Evolutionary conservation across 2,888 invertebrate species (phyloP).

Genomic region (Heliconius sara): DNA sequence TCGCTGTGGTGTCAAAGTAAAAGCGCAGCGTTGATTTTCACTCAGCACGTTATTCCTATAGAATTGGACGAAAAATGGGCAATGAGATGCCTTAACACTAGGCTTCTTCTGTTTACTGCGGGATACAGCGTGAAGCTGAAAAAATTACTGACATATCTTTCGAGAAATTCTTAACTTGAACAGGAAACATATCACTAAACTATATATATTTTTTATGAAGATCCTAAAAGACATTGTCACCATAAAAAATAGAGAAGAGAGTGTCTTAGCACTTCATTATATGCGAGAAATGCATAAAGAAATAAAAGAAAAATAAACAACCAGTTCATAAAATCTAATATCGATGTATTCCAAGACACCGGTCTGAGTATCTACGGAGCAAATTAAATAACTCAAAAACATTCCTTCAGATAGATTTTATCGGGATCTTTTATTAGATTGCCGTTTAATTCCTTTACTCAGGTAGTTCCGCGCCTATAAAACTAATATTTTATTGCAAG

Average conservation of each 20-base stretch:
- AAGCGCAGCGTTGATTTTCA: no score
- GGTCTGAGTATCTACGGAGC: slow-evolving; percentile 7
- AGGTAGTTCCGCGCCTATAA: slow-evolving; percentile 2
- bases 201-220: no score
- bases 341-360: not conserved
- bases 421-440: slow-evolving; percentile 22
- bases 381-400: slow-evolving; percentile 36
- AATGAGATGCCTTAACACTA: no score
- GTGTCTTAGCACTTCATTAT: not conserved
- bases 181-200: no score
- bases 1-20: no score
- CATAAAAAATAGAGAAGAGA: not conserved
- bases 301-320: not conserved
- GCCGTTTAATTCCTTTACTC: slow-evolving; percentile 15
- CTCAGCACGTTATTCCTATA: no score
- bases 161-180: no score
- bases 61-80: no score
- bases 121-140: no score
- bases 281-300: not conserved
- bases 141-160: no score
- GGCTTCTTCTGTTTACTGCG: no score
- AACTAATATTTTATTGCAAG: not conserved
- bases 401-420: slow-evolving; percentile 21
- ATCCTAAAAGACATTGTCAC: no score
- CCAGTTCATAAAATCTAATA: slow-evolving; percentile 2